Evolutionary conservation across 2,888 invertebrate species (phyloP).

Genomic region (Cantharis rufa): DNA sequence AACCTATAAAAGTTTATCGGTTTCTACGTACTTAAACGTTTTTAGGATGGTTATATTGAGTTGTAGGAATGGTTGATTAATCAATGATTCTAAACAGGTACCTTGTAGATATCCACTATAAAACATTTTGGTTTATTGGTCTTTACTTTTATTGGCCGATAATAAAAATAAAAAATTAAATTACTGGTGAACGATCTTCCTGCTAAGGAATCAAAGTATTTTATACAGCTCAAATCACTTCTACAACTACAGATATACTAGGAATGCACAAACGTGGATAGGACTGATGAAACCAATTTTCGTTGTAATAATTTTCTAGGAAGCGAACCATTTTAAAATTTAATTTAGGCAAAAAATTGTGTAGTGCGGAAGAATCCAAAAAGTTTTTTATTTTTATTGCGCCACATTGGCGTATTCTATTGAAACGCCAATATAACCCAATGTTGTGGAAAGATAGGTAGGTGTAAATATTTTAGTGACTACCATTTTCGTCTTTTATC

Average conservation of each 20-base stretch:
- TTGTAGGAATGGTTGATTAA: slow-evolving; percentile 10
- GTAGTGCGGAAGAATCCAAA: not conserved
- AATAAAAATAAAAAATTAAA: not conserved
- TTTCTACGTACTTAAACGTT: slow-evolving; percentile 1
- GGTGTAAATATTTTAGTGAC: slow-evolving; percentile 16
- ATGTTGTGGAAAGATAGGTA: slow-evolving; percentile 17
- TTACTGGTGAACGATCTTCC: not conserved
- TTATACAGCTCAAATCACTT: no score
- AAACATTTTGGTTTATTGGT: slow-evolving; percentile 17
- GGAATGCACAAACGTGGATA: not conserved
- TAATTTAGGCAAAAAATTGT: not conserved
- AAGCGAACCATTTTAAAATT: not conserved
- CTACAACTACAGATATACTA: not conserved
- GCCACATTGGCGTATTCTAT: slow-evolving; percentile 23
- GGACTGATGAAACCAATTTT: not conserved
- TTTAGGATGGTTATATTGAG: slow-evolving; percentile 3
- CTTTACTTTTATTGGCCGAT: slow-evolving; percentile 1
- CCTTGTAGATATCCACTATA: slow-evolving; percentile 17
- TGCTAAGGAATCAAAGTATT: not conserved
- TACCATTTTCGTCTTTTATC: slow-evolving; percentile 15
- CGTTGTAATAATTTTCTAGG: not conserved
- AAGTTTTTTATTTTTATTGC: slow-evolving; percentile 39
- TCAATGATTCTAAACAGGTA: slow-evolving; percentile 23
- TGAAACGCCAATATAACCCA: not conserved
- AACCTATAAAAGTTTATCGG: not conserved